Conservation (phyloP, 2,113 vertebrate genomes). For the Antennarius striatus region DNA sequence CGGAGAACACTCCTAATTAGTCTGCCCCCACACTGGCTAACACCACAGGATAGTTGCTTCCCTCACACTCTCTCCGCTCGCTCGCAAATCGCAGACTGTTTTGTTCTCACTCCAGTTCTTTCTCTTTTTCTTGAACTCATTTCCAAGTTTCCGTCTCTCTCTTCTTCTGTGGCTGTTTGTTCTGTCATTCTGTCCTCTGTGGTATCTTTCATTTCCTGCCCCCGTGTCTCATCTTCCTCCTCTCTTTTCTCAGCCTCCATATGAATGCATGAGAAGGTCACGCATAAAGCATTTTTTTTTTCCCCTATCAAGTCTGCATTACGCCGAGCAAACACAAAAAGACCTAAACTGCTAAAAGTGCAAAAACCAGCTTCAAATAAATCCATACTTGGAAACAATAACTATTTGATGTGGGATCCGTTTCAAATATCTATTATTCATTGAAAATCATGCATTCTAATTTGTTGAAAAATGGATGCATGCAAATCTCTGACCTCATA, state of each 20-base stretch:
- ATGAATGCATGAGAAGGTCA: not conserved
- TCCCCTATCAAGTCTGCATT: conserved; percentile 27
- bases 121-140: conserved; percentile 14
- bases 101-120: conserved; percentile 41
- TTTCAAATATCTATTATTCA: no score
- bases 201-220: conserved; percentile 44
- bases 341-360: no score
- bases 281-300: not conserved
- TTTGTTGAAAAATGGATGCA: no score
- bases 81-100: conserved; percentile 43
- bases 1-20: conserved; percentile 64
- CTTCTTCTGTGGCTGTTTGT: conserved; percentile 27
- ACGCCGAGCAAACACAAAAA: not conserved
- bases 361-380: no score
- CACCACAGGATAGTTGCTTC: conserved; percentile 47
- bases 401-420: no score
- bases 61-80: conserved; percentile 22
- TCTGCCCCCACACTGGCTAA: conserved; percentile 52
- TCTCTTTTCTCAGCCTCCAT: conserved; percentile 12
- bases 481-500: no score
- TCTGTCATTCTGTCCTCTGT: conserved; percentile 53
- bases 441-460: no score
- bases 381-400: no score
- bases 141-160: conserved; percentile 37
- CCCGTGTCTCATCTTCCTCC: conserved; percentile 26